A percentile compares a stretch with the other conserved stretches of the same genome.
Evolutionary conservation across 2,888 invertebrate species (phyloP).

Genomic region (Brenthis hecate): DNA sequence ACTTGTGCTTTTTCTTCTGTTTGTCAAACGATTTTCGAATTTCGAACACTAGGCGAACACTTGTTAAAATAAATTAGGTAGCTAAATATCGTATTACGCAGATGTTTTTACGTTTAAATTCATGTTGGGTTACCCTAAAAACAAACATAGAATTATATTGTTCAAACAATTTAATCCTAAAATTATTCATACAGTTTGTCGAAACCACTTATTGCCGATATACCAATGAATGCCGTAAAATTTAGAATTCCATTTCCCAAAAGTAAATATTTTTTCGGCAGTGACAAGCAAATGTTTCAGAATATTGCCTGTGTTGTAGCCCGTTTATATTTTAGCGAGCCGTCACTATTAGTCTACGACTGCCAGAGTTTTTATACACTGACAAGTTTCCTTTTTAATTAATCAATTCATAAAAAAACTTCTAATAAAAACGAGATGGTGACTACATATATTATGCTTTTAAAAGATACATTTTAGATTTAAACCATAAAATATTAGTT

Average conservation of each 20-base stretch:
- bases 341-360: constrained; percentile 5
- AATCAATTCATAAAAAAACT: too few relatives aligned
- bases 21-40: too few relatives aligned
- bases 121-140: background rate
- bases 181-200: constrained; percentile 28
- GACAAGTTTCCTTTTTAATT: too few relatives aligned
- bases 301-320: constrained; percentile 17
- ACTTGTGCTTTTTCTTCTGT: too few relatives aligned
- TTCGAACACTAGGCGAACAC: too few relatives aligned
- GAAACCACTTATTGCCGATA: constrained; percentile 27
- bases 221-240: constrained; percentile 19
- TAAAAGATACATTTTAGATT: too few relatives aligned
- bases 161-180: constrained; percentile 22
- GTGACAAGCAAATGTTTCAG: constrained; percentile 22
- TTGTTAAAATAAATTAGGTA: too few relatives aligned
- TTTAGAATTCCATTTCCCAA: constrained; percentile 31
- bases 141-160: constrained; percentile 3
- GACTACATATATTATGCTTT: too few relatives aligned
- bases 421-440: too few relatives aligned
- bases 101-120: background rate
- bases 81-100: background rate
- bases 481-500: too few relatives aligned
- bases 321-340: constrained; percentile 29
- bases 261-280: constrained; percentile 30
- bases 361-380: background rate